Percentiles rank a stretch among this genome's conserved stretches.
Evolutionary conservation across 1,140 invertebrate genomes (phyloP).

Genomic region (Drosophila albomicans): DNA sequence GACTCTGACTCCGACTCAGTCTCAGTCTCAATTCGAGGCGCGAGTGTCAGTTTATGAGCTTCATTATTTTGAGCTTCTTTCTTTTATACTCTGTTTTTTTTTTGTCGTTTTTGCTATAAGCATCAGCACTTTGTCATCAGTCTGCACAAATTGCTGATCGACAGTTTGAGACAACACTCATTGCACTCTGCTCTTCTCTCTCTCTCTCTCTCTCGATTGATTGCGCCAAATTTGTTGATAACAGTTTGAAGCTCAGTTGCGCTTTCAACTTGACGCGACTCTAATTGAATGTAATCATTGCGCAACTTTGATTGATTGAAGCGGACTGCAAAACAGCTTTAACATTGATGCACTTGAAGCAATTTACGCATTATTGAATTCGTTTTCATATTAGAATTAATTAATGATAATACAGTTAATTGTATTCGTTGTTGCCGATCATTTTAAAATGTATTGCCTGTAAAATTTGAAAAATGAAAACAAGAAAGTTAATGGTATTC

Average conservation of each 20-base stretch:
- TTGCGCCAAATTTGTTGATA: slow-evolving; percentile 8
- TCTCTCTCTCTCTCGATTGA: not conserved
- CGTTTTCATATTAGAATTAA: too few species aligned
- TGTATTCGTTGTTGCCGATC: too few species aligned
- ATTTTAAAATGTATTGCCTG: too few species aligned
- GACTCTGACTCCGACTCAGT: not conserved
- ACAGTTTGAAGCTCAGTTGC: not conserved
- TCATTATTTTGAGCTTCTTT: slow-evolving; percentile 68
- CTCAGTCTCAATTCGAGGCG: slow-evolving; percentile 1
- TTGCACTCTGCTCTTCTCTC: not conserved
- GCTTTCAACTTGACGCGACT: not conserved
- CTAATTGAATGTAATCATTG: slow-evolving; percentile 5
- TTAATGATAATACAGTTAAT: too few species aligned
- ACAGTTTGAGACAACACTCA: not conserved
- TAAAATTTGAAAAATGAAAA: too few species aligned
- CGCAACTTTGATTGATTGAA: not conserved
- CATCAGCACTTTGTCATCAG: slow-evolving; percentile 25
- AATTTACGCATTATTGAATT: too few species aligned
- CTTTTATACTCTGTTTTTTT: not conserved
- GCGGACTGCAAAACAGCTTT: not conserved
- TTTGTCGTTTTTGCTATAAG: not conserved
- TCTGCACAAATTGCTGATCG: slow-evolving; percentile 22
- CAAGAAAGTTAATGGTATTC: too few species aligned
- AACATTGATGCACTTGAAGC: too few species aligned
- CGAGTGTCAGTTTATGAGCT: slow-evolving; percentile 79